Evolutionary conservation across 2,888 invertebrate genomes (phyloP).

Genomic region (Synergus itoensis): DNA sequence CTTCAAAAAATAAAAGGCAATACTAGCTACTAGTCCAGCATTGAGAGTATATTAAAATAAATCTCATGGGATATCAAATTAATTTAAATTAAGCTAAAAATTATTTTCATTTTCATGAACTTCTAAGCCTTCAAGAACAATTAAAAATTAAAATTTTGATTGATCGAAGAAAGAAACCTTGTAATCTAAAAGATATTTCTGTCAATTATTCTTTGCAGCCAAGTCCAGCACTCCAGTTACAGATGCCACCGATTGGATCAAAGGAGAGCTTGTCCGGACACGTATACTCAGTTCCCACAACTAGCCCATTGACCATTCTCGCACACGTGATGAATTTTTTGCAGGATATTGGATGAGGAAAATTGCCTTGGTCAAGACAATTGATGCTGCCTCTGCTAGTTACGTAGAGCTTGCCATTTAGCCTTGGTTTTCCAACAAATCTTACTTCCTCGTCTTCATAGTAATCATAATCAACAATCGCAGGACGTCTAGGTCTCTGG

Average conservation of each 20-base stretch:
- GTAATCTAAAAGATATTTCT: neutral
- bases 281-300: slow-evolving; percentile 92
- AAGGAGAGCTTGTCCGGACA: slow-evolving; percentile 92
- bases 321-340: slow-evolving; percentile 96
- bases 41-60: neutral
- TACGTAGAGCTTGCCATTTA: slow-evolving; percentile 82
- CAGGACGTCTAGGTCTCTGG: slow-evolving; percentile 68
- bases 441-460: slow-evolving; percentile 84
- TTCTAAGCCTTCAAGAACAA: neutral
- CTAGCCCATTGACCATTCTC: slow-evolving; percentile 84
- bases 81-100: neutral
- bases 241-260: slow-evolving; percentile 93
- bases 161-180: neutral
- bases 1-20: neutral
- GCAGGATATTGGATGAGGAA: slow-evolving; percentile 94
- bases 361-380: slow-evolving; percentile 93
- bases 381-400: slow-evolving; percentile 84
- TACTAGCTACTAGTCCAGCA: neutral
- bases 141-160: slow-evolving; percentile 12
- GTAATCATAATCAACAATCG: slow-evolving; percentile 82
- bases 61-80: neutral
- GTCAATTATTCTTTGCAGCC: slow-evolving; percentile 83
- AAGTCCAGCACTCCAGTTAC: slow-evolving; percentile 92
- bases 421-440: slow-evolving; percentile 79
- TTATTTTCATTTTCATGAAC: too few species aligned